Evolutionary conservation across 2,888 invertebrate species (phyloP).

Genomic region (Apodemia zela): DNA sequence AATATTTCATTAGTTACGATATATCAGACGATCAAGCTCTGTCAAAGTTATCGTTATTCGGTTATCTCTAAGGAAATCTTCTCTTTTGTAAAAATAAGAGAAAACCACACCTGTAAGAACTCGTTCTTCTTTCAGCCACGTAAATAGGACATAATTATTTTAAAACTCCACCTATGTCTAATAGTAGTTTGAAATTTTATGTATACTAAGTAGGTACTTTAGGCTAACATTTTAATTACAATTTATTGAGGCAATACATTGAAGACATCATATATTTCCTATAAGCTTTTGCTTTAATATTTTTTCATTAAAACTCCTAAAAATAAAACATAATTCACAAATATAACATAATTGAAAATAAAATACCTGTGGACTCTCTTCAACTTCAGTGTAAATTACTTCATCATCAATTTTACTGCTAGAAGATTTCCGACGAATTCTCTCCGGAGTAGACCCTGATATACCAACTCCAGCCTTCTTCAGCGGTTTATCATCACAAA

Average conservation of each 20-base stretch:
- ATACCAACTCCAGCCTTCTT: conserved; percentile 29
- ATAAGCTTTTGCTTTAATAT: background rate
- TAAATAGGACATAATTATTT: too few relatives aligned
- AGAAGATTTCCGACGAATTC: conserved; percentile 26
- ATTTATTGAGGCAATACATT: background rate
- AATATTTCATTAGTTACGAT: too few relatives aligned
- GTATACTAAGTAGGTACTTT: too few relatives aligned
- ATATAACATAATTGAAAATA: background rate
- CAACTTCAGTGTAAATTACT: conserved; percentile 65
- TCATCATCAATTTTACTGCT: conserved; percentile 41
- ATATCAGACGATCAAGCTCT: too few relatives aligned
- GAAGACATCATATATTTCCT: background rate
- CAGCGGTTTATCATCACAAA: conserved; percentile 19
- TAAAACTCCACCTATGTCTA: too few relatives aligned
- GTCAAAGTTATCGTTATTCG: too few relatives aligned
- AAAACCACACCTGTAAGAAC: too few relatives aligned
- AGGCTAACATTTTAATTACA: too few relatives aligned
- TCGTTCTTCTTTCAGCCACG: too few relatives aligned
- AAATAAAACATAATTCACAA: background rate
- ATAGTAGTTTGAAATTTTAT: too few relatives aligned
- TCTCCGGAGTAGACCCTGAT: conserved; percentile 30
- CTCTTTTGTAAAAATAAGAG: too few relatives aligned
- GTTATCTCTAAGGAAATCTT: too few relatives aligned
- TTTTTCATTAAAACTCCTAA: background rate
- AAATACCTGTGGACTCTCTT: conserved; percentile 59